Evolutionary conservation across 2,888 invertebrate genomes (phyloP).

Genomic region (Leptopilina drosophilae): DNA sequence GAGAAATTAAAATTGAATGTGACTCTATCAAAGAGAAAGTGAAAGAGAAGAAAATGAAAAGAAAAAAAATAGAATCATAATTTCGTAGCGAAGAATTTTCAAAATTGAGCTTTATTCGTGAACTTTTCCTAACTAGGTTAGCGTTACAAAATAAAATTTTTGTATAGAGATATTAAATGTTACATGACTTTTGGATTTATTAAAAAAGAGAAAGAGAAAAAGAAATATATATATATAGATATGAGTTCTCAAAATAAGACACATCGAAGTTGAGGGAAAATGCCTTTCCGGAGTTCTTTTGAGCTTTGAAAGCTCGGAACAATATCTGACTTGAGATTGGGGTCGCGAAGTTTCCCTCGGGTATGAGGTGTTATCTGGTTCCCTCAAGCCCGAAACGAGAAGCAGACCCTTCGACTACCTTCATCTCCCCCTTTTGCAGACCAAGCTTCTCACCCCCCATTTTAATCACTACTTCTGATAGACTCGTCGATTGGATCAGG

Average conservation of each 20-base stretch:
- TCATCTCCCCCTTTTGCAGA: constrained; percentile 61
- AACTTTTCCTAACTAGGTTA: too few relatives aligned
- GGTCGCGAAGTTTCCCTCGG: constrained; percentile 70
- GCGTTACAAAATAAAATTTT: too few relatives aligned
- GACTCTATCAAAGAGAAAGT: too few relatives aligned
- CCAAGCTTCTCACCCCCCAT: constrained; percentile 64
- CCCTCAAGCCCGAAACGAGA: constrained; percentile 67
- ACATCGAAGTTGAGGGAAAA: constrained; percentile 56
- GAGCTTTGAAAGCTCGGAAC: constrained; percentile 72
- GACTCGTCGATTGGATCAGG: constrained; percentile 67
- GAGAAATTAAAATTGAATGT: too few relatives aligned
- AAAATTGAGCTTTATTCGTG: too few relatives aligned
- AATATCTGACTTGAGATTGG: constrained; percentile 74
- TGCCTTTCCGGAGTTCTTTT: constrained; percentile 72
- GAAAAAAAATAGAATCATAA: too few relatives aligned
- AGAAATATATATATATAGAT: not conserved
- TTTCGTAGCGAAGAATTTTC: too few relatives aligned
- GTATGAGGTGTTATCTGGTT: constrained; percentile 72
- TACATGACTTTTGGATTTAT: too few relatives aligned
- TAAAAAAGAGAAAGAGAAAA: too few relatives aligned
- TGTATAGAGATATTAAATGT: too few relatives aligned
- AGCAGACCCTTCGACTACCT: constrained; percentile 46
- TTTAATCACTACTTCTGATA: constrained; percentile 71
- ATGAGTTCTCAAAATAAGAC: constrained; percentile 15
- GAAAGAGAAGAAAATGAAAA: too few relatives aligned